These are phyloP conservation scores for Neodon shergylaensis DNA, from an alignment of 2,113 vertebrate genomes.

Conservation along the genomic window DNA sequence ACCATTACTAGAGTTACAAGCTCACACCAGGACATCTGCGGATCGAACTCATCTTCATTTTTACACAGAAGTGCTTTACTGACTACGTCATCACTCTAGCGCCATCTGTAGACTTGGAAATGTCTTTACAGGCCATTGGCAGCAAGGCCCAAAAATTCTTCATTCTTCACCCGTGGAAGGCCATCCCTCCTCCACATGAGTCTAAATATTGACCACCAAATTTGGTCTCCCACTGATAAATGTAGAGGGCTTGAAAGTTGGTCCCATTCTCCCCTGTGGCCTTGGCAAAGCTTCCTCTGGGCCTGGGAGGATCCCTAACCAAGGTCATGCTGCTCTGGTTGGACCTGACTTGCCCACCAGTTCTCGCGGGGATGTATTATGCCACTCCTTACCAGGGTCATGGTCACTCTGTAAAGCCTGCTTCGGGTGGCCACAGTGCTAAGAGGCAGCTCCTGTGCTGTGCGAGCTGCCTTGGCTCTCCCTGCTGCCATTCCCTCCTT, in stretches of 20 bases:
- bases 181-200: neutral
- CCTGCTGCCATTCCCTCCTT: neutral
- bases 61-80: neutral
- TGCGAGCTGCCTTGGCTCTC: neutral
- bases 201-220: neutral
- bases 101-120: neutral
- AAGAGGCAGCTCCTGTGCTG: neutral
- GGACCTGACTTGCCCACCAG: neutral
- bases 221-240: neutral
- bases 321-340: neutral
- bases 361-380: rapidly evolving
- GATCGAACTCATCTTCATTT: neutral
- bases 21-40: neutral
- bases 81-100: neutral
- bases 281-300: neutral
- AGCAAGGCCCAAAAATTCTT: neutral
- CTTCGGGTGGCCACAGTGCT: rapidly evolving
- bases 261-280: neutral
- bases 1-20: neutral
- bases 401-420: neutral
- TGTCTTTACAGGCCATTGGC: neutral
- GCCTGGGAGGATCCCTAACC: neutral
- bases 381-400: rapidly evolving
- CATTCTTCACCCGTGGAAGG: neutral
- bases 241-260: neutral